A percentile compares a stretch with the other conserved stretches of the same genome.
These are phyloP conservation scores for Rotaria socialis DNA, from an alignment of 2,888 invertebrate genomes.

Conservation along the genomic window DNA sequence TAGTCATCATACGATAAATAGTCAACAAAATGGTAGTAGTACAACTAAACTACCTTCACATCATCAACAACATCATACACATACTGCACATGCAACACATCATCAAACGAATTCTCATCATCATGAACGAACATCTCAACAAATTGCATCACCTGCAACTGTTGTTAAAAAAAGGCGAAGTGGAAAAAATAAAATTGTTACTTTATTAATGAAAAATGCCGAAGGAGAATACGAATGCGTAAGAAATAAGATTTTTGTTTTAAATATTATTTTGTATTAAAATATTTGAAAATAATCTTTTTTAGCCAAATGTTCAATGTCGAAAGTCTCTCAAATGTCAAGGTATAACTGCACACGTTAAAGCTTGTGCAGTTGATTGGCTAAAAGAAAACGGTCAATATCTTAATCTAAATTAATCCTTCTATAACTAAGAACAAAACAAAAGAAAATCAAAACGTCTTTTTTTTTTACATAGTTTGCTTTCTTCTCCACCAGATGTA, in stretches of 20 bases:
- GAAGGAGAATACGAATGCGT: constrained; percentile 35
- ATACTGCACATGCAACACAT: not conserved
- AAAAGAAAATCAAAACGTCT: not conserved
- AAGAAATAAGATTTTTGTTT: not conserved
- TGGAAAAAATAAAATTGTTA: constrained; percentile 33
- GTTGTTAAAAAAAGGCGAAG: constrained; percentile 17
- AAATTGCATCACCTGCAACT: not conserved
- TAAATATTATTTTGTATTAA: not conserved
- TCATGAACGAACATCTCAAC: constrained; percentile 7
- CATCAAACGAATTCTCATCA: constrained; percentile 6
- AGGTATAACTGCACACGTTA: constrained; percentile 23
- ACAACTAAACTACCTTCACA: not conserved
- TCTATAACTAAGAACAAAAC: not conserved
- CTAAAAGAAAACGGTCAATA: constrained; percentile 33
- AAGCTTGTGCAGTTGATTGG: constrained; percentile 34
- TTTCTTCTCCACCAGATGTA: constrained; percentile 8
- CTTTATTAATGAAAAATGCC: constrained; percentile 33
- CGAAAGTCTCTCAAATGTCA: constrained; percentile 35
- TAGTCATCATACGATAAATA: not conserved
- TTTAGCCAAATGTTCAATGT: constrained; percentile 30
- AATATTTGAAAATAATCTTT: not conserved
- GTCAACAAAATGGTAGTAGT: not conserved
- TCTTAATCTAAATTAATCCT: constrained; percentile 32
- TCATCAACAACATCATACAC: not conserved
- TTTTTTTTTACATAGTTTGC: not conserved